These are phyloP conservation scores for Telenomus remus DNA, from an alignment of 1,140 invertebrate genomes.

Conservation along the genomic window DNA sequence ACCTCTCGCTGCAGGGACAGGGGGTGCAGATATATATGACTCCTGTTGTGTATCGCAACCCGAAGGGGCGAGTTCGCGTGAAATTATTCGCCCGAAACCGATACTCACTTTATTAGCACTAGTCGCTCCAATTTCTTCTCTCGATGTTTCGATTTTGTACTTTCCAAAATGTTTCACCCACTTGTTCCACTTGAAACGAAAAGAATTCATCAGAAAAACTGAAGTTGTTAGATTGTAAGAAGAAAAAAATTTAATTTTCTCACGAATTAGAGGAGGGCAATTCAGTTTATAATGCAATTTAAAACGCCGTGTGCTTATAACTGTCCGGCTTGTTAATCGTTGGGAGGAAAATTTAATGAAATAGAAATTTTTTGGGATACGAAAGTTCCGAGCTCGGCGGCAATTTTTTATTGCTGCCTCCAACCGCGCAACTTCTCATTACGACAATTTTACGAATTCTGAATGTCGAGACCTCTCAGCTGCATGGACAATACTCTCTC, in stretches of 20 bases:
- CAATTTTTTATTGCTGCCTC: slow-evolving; percentile 19
- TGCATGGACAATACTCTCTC: slow-evolving; percentile 58
- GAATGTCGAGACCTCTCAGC: slow-evolving; percentile 51
- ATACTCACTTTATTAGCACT: slow-evolving; percentile 68
- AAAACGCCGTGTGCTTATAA: background rate
- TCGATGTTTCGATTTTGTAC: slow-evolving; percentile 26
- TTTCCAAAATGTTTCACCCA: background rate
- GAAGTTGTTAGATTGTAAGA: too few species aligned
- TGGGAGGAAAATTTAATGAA: background rate
- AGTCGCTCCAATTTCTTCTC: slow-evolving; percentile 47
- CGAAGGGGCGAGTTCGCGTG: slow-evolving; percentile 53
- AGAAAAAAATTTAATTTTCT: too few species aligned
- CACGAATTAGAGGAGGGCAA: background rate
- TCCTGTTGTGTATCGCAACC: slow-evolving; percentile 29
- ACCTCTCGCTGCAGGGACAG: slow-evolving; percentile 54
- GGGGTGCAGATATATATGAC: slow-evolving; percentile 61
- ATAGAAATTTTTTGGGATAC: slow-evolving; percentile 2
- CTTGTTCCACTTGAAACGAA: background rate
- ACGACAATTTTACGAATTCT: slow-evolving; percentile 53
- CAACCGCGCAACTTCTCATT: slow-evolving; percentile 52
- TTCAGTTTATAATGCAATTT: background rate
- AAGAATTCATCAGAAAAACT: too few species aligned
- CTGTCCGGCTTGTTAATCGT: background rate
- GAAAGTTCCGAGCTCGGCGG: slow-evolving; percentile 34
- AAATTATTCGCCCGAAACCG: slow-evolving; percentile 65